These are phyloP conservation scores for Acanthurus tractus DNA, from an alignment of 2,797 vertebrate species.

Conservation along the genomic window DNA sequence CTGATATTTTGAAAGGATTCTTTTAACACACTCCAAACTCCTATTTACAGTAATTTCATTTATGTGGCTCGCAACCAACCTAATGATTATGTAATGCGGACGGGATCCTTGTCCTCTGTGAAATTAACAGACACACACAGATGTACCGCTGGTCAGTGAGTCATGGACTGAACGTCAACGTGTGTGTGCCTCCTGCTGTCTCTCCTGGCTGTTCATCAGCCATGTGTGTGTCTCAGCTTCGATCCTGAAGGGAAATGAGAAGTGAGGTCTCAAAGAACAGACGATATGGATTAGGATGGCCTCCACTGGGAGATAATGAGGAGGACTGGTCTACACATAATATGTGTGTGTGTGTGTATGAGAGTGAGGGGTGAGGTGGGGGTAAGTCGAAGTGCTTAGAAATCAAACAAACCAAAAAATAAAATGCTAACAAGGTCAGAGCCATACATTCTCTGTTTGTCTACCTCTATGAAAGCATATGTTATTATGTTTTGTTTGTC, in stretches of 20 bases:
- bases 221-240: constrained; percentile 55
- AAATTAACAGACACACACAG: constrained; percentile 16
- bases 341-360: background rate
- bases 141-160: constrained; percentile 29
- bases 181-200: constrained; percentile 37
- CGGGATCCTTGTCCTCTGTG: constrained; percentile 14
- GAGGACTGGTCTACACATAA: constrained; percentile 31
- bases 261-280: constrained; percentile 70
- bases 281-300: constrained; percentile 73
- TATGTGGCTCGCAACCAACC: background rate
- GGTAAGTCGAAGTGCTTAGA: background rate
- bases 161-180: constrained; percentile 13
- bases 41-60: too few species aligned
- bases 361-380: background rate
- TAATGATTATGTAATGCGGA: constrained; percentile 43
- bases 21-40: constrained; percentile 20
- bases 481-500: constrained; percentile 29
- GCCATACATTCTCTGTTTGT: constrained; percentile 19
- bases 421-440: constrained; percentile 54
- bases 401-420: constrained; percentile 12
- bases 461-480: constrained; percentile 8
- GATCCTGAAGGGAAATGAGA: constrained; percentile 78
- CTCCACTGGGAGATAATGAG: constrained; percentile 80
- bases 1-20: constrained; percentile 21
- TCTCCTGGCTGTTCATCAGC: constrained; percentile 62